Percentiles rank a stretch among this genome's conserved stretches.
Evolutionary conservation across 2,113 vertebrate species (phyloP).

Genomic region (Sinocyclocheilus maitianheensis): DNA sequence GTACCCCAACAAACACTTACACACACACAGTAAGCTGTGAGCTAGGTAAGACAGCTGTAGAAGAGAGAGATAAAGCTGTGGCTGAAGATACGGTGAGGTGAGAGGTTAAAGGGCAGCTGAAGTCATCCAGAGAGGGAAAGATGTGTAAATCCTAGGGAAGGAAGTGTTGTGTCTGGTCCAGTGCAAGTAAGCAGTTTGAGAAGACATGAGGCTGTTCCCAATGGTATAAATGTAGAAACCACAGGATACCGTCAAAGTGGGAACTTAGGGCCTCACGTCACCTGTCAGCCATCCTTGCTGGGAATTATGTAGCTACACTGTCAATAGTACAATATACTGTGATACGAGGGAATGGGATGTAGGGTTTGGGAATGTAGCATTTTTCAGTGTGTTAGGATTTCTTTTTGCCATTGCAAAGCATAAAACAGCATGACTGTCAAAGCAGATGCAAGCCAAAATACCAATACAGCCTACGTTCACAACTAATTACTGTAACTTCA

Average conservation of each 20-base stretch:
- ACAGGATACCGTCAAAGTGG: slow-evolving; percentile 17
- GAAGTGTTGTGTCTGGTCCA: neutral
- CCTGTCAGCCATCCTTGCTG: slow-evolving; percentile 61
- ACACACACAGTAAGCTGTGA: slow-evolving; percentile 38
- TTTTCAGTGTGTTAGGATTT: slow-evolving; percentile 29
- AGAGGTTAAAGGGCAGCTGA: slow-evolving; percentile 30
- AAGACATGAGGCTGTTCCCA: slow-evolving; percentile 47
- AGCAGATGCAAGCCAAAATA: neutral
- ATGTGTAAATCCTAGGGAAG: slow-evolving; percentile 27
- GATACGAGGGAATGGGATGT: slow-evolving; percentile 46
- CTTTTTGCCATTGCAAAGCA: neutral
- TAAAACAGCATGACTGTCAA: neutral
- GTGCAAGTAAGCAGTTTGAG: slow-evolving; percentile 40
- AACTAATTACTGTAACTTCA: no score
- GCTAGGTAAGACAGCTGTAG: slow-evolving; percentile 28
- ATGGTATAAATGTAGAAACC: slow-evolving; percentile 56
- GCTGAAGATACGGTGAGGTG: slow-evolving; percentile 22
- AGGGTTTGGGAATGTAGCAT: neutral
- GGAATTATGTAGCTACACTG: slow-evolving; percentile 64
- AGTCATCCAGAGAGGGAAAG: slow-evolving; percentile 2
- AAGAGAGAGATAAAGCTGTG: slow-evolving; percentile 29
- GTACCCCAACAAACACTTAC: neutral
- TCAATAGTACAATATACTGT: slow-evolving; percentile 57
- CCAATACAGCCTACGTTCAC: neutral
- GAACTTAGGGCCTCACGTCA: slow-evolving; percentile 62